Base-by-base conservation (phyloP, 2,797 vertebrate genomes). In the Onychomys leucogaster region DNA sequence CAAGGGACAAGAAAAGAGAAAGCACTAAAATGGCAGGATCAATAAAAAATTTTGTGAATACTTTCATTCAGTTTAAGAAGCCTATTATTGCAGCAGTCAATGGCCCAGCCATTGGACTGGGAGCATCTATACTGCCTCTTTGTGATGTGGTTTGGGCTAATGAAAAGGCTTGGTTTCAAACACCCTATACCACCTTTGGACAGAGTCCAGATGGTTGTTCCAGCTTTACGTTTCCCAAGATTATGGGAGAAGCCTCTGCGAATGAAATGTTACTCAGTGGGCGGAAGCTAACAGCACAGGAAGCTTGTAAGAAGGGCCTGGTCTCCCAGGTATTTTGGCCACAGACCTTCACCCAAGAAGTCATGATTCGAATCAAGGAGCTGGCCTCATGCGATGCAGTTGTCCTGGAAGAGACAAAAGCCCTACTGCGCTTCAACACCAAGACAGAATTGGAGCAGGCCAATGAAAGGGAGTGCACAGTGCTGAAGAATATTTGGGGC, bases 161-260 rank as follows among this genome's bases (percentile, higher is more conserved):
- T 89, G 99, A 99, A 98, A 99, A 99, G 98, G 99, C 99, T 61
- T 99, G 99, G 99, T 99, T 99, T 98, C 99, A 99, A 97, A 99
- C 99, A 29, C 99, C 99, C 5, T 99, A 99, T 98, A 99, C 99
- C 23, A 99, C 99, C 82, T 99, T 99, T 88, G 99, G 99, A 89
- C 99, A 99, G 98, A 99, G 99, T 61, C 99, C 99, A 1, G 99
- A 99, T 84, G 99, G 99, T 94, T 99, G 99, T 97, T 99, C 99
- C 6, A 99, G 99, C 41, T 98, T 99, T 96, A 99, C 99, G 94
- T 99, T 99, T 98, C 99, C 99, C 87, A 99, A 99, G 97, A 99
- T 99, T 98, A 99, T 99, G 99, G 99, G 99, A 94, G 98, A 99
- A 61, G 99, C 99, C 78, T 99, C 99, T 98, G 99, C 99, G 27